phyloP scores from a whole-genome alignment of 2,797 vertebrate genomes.

The Alca torda region DNA sequence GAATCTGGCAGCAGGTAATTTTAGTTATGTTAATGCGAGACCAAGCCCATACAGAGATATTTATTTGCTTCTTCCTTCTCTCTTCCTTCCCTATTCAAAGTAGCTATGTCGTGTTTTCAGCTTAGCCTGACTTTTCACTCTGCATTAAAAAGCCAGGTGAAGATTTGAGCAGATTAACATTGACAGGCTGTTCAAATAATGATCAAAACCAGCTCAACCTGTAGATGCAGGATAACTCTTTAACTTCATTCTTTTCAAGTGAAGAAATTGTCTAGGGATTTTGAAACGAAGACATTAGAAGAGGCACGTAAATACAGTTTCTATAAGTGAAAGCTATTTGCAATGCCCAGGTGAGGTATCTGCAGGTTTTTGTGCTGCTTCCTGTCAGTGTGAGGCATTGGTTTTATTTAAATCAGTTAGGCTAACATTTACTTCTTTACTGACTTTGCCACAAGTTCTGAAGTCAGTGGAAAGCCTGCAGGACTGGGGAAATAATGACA shows the following conservation, averaged over 20 bases:
- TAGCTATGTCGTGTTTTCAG: conserved; percentile 3
- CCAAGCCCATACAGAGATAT: neutral
- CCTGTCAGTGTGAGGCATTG: neutral
- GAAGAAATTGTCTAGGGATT: conserved; percentile 12
- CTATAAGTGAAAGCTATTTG: neutral
- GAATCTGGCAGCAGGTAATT: neutral
- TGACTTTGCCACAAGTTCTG: conserved; percentile 35
- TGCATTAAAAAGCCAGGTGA: conserved; percentile 23
- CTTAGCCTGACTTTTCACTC: neutral
- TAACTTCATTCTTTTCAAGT: conserved; percentile 14
- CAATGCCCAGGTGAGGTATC: conserved; percentile 9
- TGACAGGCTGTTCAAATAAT: neutral
- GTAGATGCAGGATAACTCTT: neutral
- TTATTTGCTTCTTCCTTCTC: neutral
- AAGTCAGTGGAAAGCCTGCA: conserved; percentile 59
- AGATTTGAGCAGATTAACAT: conserved; percentile 6
- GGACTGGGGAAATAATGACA: conserved; percentile 47
- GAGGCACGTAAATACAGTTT: neutral
- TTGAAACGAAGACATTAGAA: conserved; percentile 17
- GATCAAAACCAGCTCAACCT: conserved; percentile 15
- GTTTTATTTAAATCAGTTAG: conserved; percentile 39
- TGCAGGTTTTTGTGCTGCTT: neutral
- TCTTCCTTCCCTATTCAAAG: neutral
- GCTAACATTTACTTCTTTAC: conserved; percentile 43
- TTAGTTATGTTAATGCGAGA: neutral